Conservation (phyloP, 2,888 invertebrate species). For the Ceramica pisi region DNA sequence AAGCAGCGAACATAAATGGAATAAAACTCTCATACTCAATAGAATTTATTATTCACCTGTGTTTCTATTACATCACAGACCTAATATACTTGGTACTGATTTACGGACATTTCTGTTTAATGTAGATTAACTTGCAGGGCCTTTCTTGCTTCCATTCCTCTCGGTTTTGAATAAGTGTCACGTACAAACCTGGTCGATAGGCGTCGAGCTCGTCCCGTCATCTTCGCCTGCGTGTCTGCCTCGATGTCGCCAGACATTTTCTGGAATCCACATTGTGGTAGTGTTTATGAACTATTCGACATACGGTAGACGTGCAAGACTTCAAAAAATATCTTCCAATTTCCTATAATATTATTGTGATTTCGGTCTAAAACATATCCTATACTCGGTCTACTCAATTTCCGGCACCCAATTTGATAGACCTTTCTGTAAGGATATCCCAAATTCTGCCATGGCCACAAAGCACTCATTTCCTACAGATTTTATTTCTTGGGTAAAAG, state of each 20-base stretch:
- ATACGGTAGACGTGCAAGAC: too few species aligned
- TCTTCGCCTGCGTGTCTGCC: too few species aligned
- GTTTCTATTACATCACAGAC: background rate
- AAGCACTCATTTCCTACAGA: conserved; percentile 11
- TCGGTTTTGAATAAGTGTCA: too few species aligned
- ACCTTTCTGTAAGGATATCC: background rate
- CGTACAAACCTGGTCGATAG: too few species aligned
- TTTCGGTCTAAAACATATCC: background rate
- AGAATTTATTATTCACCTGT: background rate
- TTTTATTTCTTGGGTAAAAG: conserved; percentile 25
- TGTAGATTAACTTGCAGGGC: background rate
- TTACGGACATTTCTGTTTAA: background rate
- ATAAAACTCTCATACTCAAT: background rate
- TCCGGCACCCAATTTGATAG: conserved; percentile 14
- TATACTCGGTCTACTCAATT: background rate
- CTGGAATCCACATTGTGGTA: too few species aligned
- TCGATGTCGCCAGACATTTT: too few species aligned
- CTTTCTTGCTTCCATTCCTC: too few species aligned
- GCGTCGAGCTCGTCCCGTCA: too few species aligned
- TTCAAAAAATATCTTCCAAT: background rate
- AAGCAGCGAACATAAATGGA: background rate
- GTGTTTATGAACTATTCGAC: too few species aligned
- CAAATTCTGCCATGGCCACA: conserved; percentile 28
- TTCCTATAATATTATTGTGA: background rate
- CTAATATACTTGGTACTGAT: background rate